Conservation (phyloP, 2,888 invertebrate genomes). For the Drosophila trichaetosa region DNA sequence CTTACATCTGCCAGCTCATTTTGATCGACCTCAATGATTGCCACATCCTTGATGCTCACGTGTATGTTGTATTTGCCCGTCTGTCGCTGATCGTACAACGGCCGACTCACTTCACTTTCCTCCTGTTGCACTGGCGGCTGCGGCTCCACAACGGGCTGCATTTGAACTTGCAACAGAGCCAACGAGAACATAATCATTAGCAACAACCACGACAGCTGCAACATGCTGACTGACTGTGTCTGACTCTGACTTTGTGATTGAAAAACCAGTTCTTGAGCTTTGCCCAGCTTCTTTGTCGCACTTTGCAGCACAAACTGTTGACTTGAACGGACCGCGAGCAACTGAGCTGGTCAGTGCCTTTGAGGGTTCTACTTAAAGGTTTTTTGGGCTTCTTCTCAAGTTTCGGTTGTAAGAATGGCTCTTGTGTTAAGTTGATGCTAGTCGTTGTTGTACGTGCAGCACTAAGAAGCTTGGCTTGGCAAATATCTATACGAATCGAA, state of each 20-base stretch:
- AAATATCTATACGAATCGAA: neutral
- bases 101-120: slow-evolving; percentile 58
- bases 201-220: slow-evolving; percentile 36
- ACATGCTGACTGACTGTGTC: slow-evolving; percentile 30
- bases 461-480: neutral
- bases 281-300: neutral
- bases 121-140: neutral
- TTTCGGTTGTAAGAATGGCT: slow-evolving; percentile 1
- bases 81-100: slow-evolving; percentile 89
- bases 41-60: slow-evolving; percentile 91
- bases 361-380: slow-evolving; percentile 68
- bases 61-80: slow-evolving; percentile 92
- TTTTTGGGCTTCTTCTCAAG: slow-evolving; percentile 19
- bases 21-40: slow-evolving; percentile 87
- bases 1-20: slow-evolving; percentile 82
- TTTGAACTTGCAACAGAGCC: slow-evolving; percentile 42
- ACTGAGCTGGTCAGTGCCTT: slow-evolving; percentile 49
- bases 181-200: slow-evolving; percentile 39
- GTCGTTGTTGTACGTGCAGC: neutral
- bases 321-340: slow-evolving; percentile 46
- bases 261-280: slow-evolving; percentile 51
- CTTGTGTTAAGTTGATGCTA: neutral
- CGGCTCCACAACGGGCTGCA: slow-evolving; percentile 40
- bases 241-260: slow-evolving; percentile 21
- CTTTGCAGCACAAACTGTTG: slow-evolving; percentile 37